Evolutionary conservation across 1,140 invertebrate species (phyloP), one percentile per base, ranked within the genome.

Genomic region (Marisa cornuarietis): DNA sequence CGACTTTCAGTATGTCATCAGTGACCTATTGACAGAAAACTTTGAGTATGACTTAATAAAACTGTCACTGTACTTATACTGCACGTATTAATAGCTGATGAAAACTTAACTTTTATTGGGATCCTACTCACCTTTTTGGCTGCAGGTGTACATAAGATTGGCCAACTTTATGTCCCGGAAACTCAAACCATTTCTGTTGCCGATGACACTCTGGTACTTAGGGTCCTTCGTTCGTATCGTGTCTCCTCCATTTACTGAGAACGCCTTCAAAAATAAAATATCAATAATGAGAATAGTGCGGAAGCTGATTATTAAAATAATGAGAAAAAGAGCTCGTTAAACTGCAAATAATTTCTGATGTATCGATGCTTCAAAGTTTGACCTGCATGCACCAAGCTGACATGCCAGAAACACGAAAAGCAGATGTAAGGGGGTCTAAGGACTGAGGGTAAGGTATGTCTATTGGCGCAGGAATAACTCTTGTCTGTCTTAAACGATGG

Each of bases 141-240:
- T 71, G 51, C 87, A 88, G 6, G 73, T 79, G 79, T 88, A 88
- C 83, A 87, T 88, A 11, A 79, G 2, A 73, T 86, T 87, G 14
- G 83, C 81, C 52, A 86, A 75, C 79, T 85, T 85, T 58, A 88
- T 82, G 75, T 88, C 87, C 31, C 76, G 11, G 71, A 87, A 88
- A 76, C 87, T 88, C 22, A 86, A 79, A 8, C 82, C 83, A 13
- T 66, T 22, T 20, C 80, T 62, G 54, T 84, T 85, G 62, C 87
- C 87, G 24, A 88, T 88, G 18, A 81, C 71, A 49, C 83, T 81
- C 62, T 87, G 86, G 51, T 81, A 85, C 8, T 42, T 49, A 16
- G 62, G 31, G 58, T 86, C 76, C n/a, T 76, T 74, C 0, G 87
- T 86, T 10, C 66, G 31, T 42, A 88, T 85, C 11, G 87, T 88